phyloP scores from a whole-genome alignment of 2,888 invertebrate species.

The Asteroscopus sphinx region DNA sequence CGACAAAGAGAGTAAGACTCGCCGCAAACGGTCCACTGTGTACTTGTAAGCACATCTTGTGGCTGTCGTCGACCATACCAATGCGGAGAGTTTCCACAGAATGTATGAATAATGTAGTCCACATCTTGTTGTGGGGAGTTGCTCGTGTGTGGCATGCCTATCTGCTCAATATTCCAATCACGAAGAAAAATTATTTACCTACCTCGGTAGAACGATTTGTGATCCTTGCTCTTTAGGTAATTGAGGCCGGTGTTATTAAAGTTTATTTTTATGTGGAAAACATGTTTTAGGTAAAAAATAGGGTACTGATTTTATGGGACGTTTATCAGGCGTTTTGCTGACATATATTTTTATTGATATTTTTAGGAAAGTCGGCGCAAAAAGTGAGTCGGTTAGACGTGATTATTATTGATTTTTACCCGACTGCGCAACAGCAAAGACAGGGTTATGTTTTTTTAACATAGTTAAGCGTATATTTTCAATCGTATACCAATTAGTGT shows the following conservation, averaged over 20 bases:
- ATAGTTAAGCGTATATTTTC: too few relatives aligned
- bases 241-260: constrained; percentile 50
- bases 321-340: constrained; percentile 30
- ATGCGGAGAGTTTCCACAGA: not conserved
- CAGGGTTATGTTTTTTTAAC: too few relatives aligned
- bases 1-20: constrained; percentile 20
- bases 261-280: constrained; percentile 44
- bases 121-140: constrained; percentile 8
- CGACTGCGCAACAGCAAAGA: too few relatives aligned
- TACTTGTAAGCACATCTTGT: not conserved
- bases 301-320: constrained; percentile 38
- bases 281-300: constrained; percentile 41
- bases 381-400: not conserved
- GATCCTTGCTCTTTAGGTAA: constrained; percentile 56
- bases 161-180: constrained; percentile 53
- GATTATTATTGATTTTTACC: not conserved
- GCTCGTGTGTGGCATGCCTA: constrained; percentile 23
- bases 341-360: constrained; percentile 20
- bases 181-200: constrained; percentile 62
- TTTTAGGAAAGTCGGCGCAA: not conserved
- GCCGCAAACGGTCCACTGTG: constrained; percentile 13
- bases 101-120: constrained; percentile 35
- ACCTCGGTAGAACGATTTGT: constrained; percentile 55
- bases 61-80: not conserved
- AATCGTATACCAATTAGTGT: too few relatives aligned